phyloP scores from a whole-genome alignment of 1,140 invertebrate genomes.

The Cydia strobilella region DNA sequence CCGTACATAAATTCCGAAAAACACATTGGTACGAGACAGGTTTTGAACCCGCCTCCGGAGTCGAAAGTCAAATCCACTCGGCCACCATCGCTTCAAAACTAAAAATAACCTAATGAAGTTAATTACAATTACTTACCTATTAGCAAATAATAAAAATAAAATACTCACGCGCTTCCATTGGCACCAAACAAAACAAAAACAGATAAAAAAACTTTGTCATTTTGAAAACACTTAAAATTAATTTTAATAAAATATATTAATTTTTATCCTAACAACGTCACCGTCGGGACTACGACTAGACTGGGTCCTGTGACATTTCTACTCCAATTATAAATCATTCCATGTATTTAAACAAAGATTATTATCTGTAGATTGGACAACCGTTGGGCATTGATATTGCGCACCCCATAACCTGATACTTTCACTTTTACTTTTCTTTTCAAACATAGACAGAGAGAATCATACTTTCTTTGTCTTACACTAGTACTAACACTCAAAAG shows the following conservation, averaged over 20 bases:
- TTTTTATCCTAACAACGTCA: slow-evolving; percentile 3
- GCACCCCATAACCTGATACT: too few species aligned
- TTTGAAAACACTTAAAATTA: slow-evolving; percentile 3
- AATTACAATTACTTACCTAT: too few species aligned
- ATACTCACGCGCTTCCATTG: neutral
- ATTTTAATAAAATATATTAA: slow-evolving; percentile 21
- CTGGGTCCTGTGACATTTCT: slow-evolving; percentile 4
- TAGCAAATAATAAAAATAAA: neutral
- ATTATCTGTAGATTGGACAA: neutral
- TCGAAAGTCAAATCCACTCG: too few species aligned
- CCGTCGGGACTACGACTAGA: slow-evolving; percentile 7
- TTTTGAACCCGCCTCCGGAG: too few species aligned
- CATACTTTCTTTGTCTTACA: too few species aligned
- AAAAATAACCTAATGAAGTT: too few species aligned
- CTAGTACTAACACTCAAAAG: too few species aligned
- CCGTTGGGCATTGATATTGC: neutral
- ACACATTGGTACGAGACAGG: too few species aligned
- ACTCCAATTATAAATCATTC: slow-evolving; percentile 21
- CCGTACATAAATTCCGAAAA: too few species aligned
- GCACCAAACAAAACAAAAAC: slow-evolving; percentile 10
- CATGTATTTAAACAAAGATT: slow-evolving; percentile 4
- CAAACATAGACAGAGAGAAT: too few species aligned
- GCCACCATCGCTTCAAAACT: too few species aligned
- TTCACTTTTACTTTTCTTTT: too few species aligned
- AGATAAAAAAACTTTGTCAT: slow-evolving; percentile 15